These are phyloP conservation scores for Myiopsitta monachus DNA, from an alignment of 2,113 vertebrate genomes.

Conservation along the genomic window DNA sequence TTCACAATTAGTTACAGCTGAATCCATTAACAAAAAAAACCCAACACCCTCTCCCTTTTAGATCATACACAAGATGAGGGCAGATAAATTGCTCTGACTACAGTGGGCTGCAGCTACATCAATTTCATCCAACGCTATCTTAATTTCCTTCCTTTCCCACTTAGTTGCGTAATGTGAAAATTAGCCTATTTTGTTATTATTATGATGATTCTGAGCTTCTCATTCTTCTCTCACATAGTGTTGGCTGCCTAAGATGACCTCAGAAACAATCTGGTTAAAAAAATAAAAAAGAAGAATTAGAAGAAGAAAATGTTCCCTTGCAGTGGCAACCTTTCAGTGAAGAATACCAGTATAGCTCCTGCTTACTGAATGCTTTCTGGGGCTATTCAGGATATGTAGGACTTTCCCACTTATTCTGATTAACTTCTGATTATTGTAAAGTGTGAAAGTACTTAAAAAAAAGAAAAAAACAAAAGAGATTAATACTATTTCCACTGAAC, in stretches of 20 bases:
- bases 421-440: background rate
- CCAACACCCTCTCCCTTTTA: constrained; percentile 72
- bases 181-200: constrained; percentile 80
- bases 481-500: background rate
- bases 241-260: constrained; percentile 60
- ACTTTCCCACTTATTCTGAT: background rate
- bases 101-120: constrained; percentile 87
- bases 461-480: background rate
- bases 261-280: constrained; percentile 49
- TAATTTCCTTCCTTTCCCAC: constrained; percentile 87
- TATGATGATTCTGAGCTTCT: constrained; percentile 80
- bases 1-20: constrained; percentile 92
- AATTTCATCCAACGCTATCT: constrained; percentile 88
- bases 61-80: constrained; percentile 87
- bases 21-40: constrained; percentile 75
- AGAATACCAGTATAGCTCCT: background rate
- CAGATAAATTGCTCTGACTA: constrained; percentile 87
- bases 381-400: background rate
- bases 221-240: constrained; percentile 78
- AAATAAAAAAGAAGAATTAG: background rate
- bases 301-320: background rate
- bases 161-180: constrained; percentile 90
- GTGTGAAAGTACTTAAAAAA: background rate
- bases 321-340: background rate
- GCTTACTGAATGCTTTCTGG: background rate